Evolutionary conservation across 2,797 vertebrate species (phyloP).

Genomic region (Chromobotia macracanthus): DNA sequence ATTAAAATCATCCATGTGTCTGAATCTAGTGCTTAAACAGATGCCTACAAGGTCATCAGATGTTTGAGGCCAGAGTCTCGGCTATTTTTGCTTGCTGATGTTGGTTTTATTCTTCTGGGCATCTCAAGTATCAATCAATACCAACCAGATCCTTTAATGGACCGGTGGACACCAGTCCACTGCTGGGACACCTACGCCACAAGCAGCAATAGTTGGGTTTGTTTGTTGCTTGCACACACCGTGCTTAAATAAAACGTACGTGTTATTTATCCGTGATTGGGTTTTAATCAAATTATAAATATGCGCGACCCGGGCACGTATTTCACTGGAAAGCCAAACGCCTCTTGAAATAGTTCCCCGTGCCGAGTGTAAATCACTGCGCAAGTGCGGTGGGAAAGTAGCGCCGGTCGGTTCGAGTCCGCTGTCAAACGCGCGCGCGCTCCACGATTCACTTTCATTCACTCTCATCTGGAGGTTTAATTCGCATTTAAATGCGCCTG

Average conservation of each 20-base stretch:
- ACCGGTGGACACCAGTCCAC: constrained; percentile 37
- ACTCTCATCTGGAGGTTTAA: background rate
- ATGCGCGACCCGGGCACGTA: too few species aligned
- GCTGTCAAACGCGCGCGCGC: background rate
- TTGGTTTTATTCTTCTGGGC: constrained; percentile 30
- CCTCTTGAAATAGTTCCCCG: too few species aligned
- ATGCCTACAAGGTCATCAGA: constrained; percentile 1
- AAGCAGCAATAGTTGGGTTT: background rate
- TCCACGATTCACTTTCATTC: background rate
- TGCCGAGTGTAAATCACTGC: background rate
- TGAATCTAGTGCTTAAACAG: background rate
- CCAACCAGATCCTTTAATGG: constrained; percentile 53
- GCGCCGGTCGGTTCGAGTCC: constrained; percentile 31
- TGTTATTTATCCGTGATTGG: background rate
- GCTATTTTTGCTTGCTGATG: constrained; percentile 27
- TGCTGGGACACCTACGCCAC: background rate
- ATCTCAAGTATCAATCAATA: constrained; percentile 65
- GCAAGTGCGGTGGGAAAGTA: constrained; percentile 41
- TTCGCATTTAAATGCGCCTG: constrained; percentile 1
- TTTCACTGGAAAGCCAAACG: background rate
- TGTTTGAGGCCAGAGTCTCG: background rate
- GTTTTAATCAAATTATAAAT: background rate
- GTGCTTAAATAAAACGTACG: background rate
- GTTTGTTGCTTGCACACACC: background rate
- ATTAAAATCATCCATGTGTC: background rate